phyloP scores from a whole-genome alignment of 2,888 invertebrate genomes.

The Germaria angustata region DNA sequence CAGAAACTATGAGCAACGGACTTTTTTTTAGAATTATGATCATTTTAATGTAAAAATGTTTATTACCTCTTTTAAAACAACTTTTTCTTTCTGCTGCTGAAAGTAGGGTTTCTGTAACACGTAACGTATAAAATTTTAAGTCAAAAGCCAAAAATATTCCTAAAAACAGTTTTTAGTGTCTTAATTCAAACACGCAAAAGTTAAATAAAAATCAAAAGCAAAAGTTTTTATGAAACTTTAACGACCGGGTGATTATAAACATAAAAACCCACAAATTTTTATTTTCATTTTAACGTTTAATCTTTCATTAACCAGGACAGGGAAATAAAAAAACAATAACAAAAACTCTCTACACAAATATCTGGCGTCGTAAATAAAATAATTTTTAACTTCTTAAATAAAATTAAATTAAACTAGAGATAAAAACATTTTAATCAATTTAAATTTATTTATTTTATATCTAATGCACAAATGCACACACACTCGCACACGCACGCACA shows the following conservation, averaged over 20 bases:
- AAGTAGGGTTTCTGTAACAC: neutral
- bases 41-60: too few species aligned
- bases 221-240: slow-evolving; percentile 14
- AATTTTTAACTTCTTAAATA: neutral
- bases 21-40: too few species aligned
- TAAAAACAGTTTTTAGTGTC: neutral
- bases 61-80: too few species aligned
- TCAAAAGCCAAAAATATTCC: neutral
- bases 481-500: too few species aligned
- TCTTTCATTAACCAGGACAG: slow-evolving; percentile 6
- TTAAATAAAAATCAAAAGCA: neutral
- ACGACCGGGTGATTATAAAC: slow-evolving; percentile 1
- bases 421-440: slow-evolving; percentile 6
- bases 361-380: slow-evolving; percentile 2
- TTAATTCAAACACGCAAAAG: neutral
- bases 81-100: neutral
- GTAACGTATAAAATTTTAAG: neutral
- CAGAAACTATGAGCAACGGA: too few species aligned
- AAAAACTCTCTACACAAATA: neutral
- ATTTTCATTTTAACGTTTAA: slow-evolving; percentile 32
- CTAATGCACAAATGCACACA: neutral
- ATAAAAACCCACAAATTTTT: slow-evolving; percentile 44
- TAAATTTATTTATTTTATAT: slow-evolving; percentile 3
- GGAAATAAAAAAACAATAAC: neutral
- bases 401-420: slow-evolving; percentile 2